A percentile compares a stretch with the other conserved stretches of the same genome.
These are phyloP conservation scores for Drosophila emarginata DNA, from an alignment of 2,888 invertebrate genomes.

Conservation along the genomic window DNA sequence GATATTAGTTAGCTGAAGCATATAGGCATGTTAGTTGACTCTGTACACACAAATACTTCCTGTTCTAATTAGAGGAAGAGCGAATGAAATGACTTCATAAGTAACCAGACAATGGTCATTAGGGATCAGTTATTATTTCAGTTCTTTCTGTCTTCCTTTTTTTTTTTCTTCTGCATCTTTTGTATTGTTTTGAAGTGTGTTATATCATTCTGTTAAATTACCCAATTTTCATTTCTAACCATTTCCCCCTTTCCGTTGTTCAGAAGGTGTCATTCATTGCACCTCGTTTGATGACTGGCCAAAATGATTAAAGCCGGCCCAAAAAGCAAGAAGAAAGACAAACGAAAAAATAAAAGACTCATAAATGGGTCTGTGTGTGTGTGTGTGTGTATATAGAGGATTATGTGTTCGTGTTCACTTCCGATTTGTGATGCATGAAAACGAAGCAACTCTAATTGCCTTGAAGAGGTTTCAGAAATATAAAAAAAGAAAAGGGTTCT, in stretches of 20 bases:
- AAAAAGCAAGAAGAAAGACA: conserved; percentile 4
- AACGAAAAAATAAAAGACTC: conserved; percentile 31
- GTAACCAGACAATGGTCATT: conserved; percentile 24
- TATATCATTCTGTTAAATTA: conserved; percentile 70
- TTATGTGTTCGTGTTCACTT: conserved; percentile 48
- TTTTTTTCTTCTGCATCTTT: neutral
- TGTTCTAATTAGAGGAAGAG: conserved; percentile 52
- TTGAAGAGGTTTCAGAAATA: conserved; percentile 26
- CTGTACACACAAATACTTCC: conserved; percentile 48
- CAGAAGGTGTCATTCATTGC: conserved; percentile 65
- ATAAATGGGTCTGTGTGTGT: conserved; percentile 13
- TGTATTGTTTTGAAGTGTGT: conserved; percentile 32
- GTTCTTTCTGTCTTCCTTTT: neutral
- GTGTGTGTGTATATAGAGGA: neutral
- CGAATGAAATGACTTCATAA: conserved; percentile 63
- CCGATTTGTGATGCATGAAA: conserved; percentile 53
- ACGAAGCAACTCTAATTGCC: conserved; percentile 33
- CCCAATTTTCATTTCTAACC: conserved; percentile 51
- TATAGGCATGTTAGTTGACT: conserved; percentile 11
- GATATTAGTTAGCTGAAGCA: conserved; percentile 56
- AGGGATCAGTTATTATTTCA: conserved; percentile 33
- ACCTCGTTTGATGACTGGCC: conserved; percentile 70
- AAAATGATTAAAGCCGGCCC: conserved; percentile 43
- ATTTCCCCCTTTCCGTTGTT: conserved; percentile 15
- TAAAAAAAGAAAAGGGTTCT: conserved; percentile 8